Evolutionary conservation across 2,888 invertebrate genomes (phyloP).

Genomic region (Iselma pallidipennis): DNA sequence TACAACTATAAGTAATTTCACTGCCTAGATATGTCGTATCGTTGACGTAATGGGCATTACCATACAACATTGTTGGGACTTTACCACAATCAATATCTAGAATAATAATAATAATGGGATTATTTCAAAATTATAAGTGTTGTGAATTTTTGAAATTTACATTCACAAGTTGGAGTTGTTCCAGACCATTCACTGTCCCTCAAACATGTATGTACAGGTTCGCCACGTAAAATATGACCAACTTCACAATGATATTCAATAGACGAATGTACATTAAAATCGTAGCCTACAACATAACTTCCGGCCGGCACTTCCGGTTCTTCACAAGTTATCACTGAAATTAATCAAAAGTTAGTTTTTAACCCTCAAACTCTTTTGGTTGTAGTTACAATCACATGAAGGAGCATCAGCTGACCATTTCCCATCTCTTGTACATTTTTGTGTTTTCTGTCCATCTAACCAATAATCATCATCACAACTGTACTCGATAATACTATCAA

Average conservation of each 20-base stretch:
- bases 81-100: slow-evolving; percentile 88
- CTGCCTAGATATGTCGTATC: slow-evolving; percentile 81
- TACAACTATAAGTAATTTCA: slow-evolving; percentile 78
- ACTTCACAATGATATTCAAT: slow-evolving; percentile 88
- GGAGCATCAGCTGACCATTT: slow-evolving; percentile 87
- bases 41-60: slow-evolving; percentile 74
- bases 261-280: slow-evolving; percentile 84
- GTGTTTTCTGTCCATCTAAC: slow-evolving; percentile 70
- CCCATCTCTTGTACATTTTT: slow-evolving; percentile 80
- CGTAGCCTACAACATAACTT: slow-evolving; percentile 86
- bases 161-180: slow-evolving; percentile 80
- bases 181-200: slow-evolving; percentile 84
- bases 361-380: neutral
- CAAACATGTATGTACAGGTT: slow-evolving; percentile 70
- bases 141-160: slow-evolving; percentile 58
- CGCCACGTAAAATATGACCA: slow-evolving; percentile 79
- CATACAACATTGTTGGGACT: slow-evolving; percentile 77
- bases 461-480: slow-evolving; percentile 82
- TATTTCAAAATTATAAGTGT: neutral
- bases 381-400: slow-evolving; percentile 76
- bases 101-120: slow-evolving; percentile 25
- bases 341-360: slow-evolving; percentile 7
- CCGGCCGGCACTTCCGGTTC: slow-evolving; percentile 86
- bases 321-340: slow-evolving; percentile 80
- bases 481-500: slow-evolving; percentile 78